Evolutionary conservation across 92 coral and sea anemone genomes (phyloP), one percentile per base, ranked within the genome.

Genomic region (Porites lobata): DNA sequence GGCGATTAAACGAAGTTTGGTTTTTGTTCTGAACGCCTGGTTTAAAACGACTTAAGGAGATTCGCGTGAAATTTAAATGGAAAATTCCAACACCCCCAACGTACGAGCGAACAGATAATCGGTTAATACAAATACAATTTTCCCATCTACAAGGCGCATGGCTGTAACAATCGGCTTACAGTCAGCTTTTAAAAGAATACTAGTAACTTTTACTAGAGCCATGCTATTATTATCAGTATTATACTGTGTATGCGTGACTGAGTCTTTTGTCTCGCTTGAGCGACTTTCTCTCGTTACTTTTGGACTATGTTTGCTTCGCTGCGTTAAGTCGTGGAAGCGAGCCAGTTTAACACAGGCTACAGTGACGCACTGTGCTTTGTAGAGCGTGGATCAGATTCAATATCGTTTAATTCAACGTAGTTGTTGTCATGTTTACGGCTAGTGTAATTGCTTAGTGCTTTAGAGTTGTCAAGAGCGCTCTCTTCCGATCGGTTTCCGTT

Each of bases 201-300:
- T 18, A 19, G 70, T 61, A 54, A 81, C 76, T 67, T 69, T 69
- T 68, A 54, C 59, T 17, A 58, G 9, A 70, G 7, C 71, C 77
- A 8, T 82, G 69, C 69, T 74, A 29, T 29, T 29, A 29, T 29
- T 29, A 29, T 29, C 32, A 29, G 32, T 29, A 29, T 29, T 29
- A 29, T 29, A 29, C 32, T 29, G 4, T 38, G 26, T 56, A 82
- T 66, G 86, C 86, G 86, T 82, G 86, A 82, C 86, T 13, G 29
- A 69, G 13, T 22, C 65, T 68, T 68, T 69, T 82, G 86, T 82
- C 65, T n/a, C 86, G 86, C 65, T 70, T 56, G 86, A 82, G 76
- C 69, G 86, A 80, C 64, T 79, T 64, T 21, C 61, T 26, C 56
- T n/a, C 73, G 50, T 59, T 10, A 58, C 63, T 47, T 12, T 84